phyloP scores from a whole-genome alignment of 2,797 vertebrate genomes.

The Taeniopygia guttata region DNA sequence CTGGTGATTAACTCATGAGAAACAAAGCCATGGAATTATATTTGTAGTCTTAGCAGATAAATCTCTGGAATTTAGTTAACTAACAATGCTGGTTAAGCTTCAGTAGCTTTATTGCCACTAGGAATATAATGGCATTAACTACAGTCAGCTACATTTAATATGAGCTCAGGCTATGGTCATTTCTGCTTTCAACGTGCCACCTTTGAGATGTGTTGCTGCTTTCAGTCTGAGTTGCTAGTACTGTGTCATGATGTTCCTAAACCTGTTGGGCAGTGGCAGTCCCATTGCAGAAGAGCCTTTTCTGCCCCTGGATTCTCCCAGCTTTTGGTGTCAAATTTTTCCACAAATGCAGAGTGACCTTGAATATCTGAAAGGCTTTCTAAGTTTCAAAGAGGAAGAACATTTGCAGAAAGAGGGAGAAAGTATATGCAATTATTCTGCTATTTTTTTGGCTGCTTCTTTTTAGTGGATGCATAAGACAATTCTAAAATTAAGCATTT shows the following conservation, averaged over 20 bases:
- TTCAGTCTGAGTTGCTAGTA: not conserved
- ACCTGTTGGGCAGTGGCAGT: not conserved
- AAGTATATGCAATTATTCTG: not conserved
- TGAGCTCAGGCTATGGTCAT: not conserved
- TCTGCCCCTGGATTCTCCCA: not conserved
- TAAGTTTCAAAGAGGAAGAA: not conserved
- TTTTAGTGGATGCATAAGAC: not conserved
- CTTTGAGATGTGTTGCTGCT: not conserved
- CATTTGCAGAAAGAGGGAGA: not conserved
- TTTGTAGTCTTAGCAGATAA: not conserved
- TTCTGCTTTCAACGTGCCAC: not conserved
- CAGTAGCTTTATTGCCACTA: not conserved
- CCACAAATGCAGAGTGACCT: not conserved
- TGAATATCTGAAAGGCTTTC: not conserved
- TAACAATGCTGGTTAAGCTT: not conserved
- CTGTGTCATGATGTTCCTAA: not conserved
- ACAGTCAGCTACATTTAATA: not conserved
- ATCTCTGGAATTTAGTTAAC: not conserved
- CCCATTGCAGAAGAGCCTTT: not conserved
- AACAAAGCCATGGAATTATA: not conserved
- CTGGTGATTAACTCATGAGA: not conserved
- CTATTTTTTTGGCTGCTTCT: not conserved
- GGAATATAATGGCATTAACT: not conserved
- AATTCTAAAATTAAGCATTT: not conserved
- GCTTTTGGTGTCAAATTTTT: not conserved